Base-by-base conservation (phyloP, 2,113 vertebrate genomes). In the Ramphastos sulfuratus region DNA sequence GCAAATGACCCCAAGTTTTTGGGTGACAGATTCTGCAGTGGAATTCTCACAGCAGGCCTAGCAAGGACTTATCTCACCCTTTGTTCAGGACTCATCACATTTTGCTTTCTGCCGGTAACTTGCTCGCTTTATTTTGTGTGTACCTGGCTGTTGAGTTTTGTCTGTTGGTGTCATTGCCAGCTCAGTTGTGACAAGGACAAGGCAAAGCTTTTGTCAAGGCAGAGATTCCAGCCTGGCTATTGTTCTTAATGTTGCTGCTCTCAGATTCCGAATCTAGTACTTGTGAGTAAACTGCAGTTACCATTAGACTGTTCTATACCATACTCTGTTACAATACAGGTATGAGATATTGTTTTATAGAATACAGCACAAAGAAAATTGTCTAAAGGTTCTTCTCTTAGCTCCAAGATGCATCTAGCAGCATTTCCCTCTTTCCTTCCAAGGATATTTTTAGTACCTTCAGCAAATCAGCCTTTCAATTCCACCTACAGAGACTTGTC, bases 401-500 rank as follows among this genome's bases (percentile, higher is more conserved):
- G 16, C 55, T 94, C 30, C 71, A 87, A 52, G 48, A 76, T 72
- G 48, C 3, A 1, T 84, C 42, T 89, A 85, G 21, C 44, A 85
- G 23, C 21, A 82, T 78, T 87, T 87, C 24, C 75, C 28, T 66
- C 70, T 85, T 75, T 89, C 37, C 50, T 61, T 16, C 4, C 0
- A 0, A 44, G 33, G 67, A 42, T 59, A 77, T 73, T 89, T 93
- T 93, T 91, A 87, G 82, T 67, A 75, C 17, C 18, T 74, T 83
- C 75, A 74, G 72, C 15, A 93, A 94, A 76, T 83, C 70, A 82
- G 46, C 69, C 75, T 87, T 93, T 89, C 85, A 82, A 2, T 94
- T 95, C 64, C 56, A 91, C 50, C 79, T 89, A 39, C 64, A 87
- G 89, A 96, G 65, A 92, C 58, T 46, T 81, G 65, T 87, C 64